Conservation (phyloP, 2,888 invertebrate species). For the Lagria hirta region DNA sequence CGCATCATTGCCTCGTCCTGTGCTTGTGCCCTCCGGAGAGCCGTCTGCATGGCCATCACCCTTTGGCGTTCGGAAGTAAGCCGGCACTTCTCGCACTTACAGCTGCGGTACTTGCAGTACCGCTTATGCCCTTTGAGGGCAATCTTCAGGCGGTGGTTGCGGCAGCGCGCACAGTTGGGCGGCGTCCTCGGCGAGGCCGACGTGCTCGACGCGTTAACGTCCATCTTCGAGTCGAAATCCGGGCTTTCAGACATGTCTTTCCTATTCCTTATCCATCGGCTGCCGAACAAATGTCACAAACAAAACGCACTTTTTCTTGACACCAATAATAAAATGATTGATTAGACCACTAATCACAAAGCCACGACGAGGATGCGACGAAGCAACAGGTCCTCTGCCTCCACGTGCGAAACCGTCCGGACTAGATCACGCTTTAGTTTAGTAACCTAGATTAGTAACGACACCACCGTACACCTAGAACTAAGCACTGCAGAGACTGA, state of each 20-base stretch:
- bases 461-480: too few relatives aligned
- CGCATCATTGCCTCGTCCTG: constrained; percentile 72
- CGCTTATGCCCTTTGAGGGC: constrained; percentile 90
- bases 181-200: constrained; percentile 70
- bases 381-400: constrained; percentile 28
- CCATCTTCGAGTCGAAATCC: constrained; percentile 54
- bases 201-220: constrained; percentile 59
- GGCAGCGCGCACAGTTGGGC: constrained; percentile 89
- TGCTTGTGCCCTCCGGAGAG: constrained; percentile 78
- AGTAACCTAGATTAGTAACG: too few relatives aligned
- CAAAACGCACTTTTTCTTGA: too few relatives aligned
- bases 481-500: too few relatives aligned
- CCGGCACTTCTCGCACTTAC: constrained; percentile 84
- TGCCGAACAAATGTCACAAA: too few relatives aligned
- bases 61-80: constrained; percentile 84
- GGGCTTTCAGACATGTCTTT: constrained; percentile 10
- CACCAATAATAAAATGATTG: too few relatives aligned
- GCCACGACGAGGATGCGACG: constrained; percentile 16
- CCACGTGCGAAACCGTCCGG: constrained; percentile 7
- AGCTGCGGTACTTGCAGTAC: constrained; percentile 83
- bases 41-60: constrained; percentile 88
- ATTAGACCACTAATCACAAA: constrained; percentile 21
- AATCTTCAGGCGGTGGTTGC: constrained; percentile 87
- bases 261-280: constrained; percentile 16
- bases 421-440: too few relatives aligned